Base-by-base conservation (phyloP, 2,113 vertebrate species). In the Micromys minutus region DNA sequence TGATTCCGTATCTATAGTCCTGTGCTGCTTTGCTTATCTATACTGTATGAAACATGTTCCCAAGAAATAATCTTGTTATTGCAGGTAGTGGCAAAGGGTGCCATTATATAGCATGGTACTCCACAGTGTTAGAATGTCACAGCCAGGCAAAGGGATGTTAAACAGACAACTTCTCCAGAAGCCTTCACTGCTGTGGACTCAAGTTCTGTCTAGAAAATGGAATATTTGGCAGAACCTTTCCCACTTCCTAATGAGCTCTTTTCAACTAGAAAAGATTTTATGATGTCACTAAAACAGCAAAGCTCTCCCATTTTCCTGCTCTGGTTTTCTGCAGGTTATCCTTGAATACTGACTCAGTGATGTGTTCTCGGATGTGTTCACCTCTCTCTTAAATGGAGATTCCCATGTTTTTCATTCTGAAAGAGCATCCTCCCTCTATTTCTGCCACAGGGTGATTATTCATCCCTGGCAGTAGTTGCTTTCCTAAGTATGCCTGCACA, bases 381-480 rank as follows among this genome's bases (percentile, higher is more conserved):
- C 1, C 0, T 50, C 21, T 69, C 13, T 69, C 24, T n/a, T 29
- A 17, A 72, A 5, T 22, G 7, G 24, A 15, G 10, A 29, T 2
- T 1, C 24, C 42, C 7, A 11, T 4, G 36, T 10, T 29, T 21
- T 36, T 36, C 52, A 12, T 5, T 7, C 42, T 69, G 0, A 3
- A n/a, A 42, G 17, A 50, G 5, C 12, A 10, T 1, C 0, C 1
- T 42, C 13, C 1, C 0, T 10, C 5, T 42, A 34, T 8, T 52
- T 50, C 24, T 39, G 1, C 0, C 21, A 3, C 39, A 17, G 16
- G 1, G 4, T 17, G 3, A 0, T 1, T 22, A 2, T 31, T 69
- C 10, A 77, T 7, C 13, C 0, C 3, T 11, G 24, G 19, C 9
- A 63, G n/a, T 21, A 31, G 31, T 17, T 34, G n/a, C 34, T 29